These are phyloP conservation scores for Cyprinodon variegatus DNA, from an alignment of 2,113 vertebrate species.

Conservation along the genomic window DNA sequence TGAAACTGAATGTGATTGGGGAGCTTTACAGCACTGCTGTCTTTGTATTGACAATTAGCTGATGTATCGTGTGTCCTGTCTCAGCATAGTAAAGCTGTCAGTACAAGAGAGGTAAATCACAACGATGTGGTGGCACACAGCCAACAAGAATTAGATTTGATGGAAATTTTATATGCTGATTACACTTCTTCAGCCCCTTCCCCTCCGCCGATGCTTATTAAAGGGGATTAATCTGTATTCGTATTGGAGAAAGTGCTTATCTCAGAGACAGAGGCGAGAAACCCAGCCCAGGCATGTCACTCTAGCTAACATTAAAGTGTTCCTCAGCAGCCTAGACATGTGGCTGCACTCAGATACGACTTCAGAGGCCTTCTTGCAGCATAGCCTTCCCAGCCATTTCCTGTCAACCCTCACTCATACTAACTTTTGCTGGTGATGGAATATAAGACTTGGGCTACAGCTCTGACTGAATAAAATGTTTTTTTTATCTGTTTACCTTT, in stretches of 20 bases:
- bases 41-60: constrained; percentile 63
- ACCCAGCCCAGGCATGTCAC: constrained; percentile 67
- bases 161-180: constrained; percentile 88
- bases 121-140: constrained; percentile 65
- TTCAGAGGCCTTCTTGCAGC: constrained; percentile 63
- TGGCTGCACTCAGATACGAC: constrained; percentile 85
- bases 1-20: constrained; percentile 29
- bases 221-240: constrained; percentile 89
- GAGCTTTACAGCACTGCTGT: constrained; percentile 22
- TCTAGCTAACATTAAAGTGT: constrained; percentile 85
- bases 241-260: constrained; percentile 87
- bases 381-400: constrained; percentile 30
- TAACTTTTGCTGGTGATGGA: constrained; percentile 50
- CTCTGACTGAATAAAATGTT: constrained; percentile 42
- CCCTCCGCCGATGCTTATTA: constrained; percentile 88
- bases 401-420: constrained; percentile 54
- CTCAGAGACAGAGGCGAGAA: constrained; percentile 74
- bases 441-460: constrained; percentile 48
- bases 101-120: constrained; percentile 75
- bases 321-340: constrained; percentile 83
- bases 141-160: constrained; percentile 82
- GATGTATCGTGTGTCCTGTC: constrained; percentile 60
- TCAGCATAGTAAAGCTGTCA: constrained; percentile 73
- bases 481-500: constrained; percentile 19
- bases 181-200: constrained; percentile 70